phyloP scores from a whole-genome alignment of 2,888 invertebrate species.

The Drosophila mercatorum region DNA sequence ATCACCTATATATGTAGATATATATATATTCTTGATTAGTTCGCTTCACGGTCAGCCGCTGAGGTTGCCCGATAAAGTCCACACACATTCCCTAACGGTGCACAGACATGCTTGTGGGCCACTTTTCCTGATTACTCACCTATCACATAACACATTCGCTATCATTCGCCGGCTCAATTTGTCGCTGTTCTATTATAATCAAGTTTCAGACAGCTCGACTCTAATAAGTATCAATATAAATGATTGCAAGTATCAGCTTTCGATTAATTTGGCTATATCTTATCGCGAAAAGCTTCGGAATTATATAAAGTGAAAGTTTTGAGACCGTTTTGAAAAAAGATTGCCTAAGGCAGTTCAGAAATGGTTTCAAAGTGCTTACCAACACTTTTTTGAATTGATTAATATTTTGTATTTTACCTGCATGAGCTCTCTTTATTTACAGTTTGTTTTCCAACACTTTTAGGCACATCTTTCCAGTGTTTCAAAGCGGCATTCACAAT shows the following conservation, averaged over 20 bases:
- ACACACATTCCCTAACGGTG: conserved; percentile 31
- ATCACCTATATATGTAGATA: background rate
- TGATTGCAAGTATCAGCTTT: conserved; percentile 34
- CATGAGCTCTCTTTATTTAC: too few relatives aligned
- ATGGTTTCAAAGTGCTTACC: too few relatives aligned
- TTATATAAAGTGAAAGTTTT: conserved; percentile 14
- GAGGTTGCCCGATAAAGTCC: conserved; percentile 63
- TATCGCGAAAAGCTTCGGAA: conserved; percentile 12
- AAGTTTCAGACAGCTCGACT: conserved; percentile 26
- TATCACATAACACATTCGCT: conserved; percentile 18
- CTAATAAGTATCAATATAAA: conserved; percentile 17
- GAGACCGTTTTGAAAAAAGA: background rate
- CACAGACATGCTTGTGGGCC: conserved; percentile 34
- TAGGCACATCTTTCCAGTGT: background rate
- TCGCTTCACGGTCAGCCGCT: conserved; percentile 66
- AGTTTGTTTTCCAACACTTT: background rate
- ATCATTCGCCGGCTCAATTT: conserved; percentile 32
- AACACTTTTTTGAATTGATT: background rate
- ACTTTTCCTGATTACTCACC: conserved; percentile 31
- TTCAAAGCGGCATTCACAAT: background rate
- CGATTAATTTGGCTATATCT: conserved; percentile 21
- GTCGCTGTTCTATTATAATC: conserved; percentile 18
- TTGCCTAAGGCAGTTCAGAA: background rate
- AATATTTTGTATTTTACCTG: too few relatives aligned
- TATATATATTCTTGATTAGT: conserved; percentile 53